Conservation (phyloP, 2,888 invertebrate genomes). For the Perithous albicinctus region DNA sequence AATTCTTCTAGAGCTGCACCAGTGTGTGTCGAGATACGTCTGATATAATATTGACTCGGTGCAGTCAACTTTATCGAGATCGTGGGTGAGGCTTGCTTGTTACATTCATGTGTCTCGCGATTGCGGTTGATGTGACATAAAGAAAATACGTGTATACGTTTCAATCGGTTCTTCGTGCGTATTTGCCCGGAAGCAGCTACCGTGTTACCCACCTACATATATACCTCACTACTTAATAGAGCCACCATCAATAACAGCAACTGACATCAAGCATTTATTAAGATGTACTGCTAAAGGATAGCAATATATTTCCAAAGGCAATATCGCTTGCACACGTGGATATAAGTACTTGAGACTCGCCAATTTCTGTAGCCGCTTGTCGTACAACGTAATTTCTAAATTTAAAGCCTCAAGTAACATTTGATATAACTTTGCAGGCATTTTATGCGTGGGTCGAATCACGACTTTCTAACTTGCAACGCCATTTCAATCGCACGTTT, state of each 20-base stretch:
- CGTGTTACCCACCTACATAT: slow-evolving; percentile 12
- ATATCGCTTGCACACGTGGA: background rate
- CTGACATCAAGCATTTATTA: background rate
- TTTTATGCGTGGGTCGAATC: slow-evolving; percentile 25
- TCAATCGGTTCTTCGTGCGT: slow-evolving; percentile 10
- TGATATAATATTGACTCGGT: slow-evolving; percentile 7
- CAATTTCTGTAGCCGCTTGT: background rate
- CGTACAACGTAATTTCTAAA: slow-evolving; percentile 36
- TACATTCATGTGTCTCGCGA: slow-evolving; percentile 7
- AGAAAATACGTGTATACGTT: slow-evolving; percentile 1
- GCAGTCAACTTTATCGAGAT: slow-evolving; percentile 3
- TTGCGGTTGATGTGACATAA: slow-evolving; percentile 2
- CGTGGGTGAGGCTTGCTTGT: background rate
- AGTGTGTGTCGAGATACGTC: no score
- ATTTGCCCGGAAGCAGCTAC: slow-evolving; percentile 31
- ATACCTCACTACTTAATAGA: background rate
- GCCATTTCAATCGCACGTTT: background rate
- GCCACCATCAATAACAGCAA: slow-evolving; percentile 16
- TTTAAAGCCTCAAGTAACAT: slow-evolving; percentile 33
- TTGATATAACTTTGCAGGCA: slow-evolving; percentile 4
- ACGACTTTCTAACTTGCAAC: slow-evolving; percentile 29
- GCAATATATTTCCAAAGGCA: background rate
- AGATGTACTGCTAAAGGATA: background rate
- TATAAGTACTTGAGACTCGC: background rate
- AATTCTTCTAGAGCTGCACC: slow-evolving; percentile 7